Evolutionary conservation across 2,888 invertebrate genomes (phyloP).

Genomic region (Ormyrus labotus): DNA sequence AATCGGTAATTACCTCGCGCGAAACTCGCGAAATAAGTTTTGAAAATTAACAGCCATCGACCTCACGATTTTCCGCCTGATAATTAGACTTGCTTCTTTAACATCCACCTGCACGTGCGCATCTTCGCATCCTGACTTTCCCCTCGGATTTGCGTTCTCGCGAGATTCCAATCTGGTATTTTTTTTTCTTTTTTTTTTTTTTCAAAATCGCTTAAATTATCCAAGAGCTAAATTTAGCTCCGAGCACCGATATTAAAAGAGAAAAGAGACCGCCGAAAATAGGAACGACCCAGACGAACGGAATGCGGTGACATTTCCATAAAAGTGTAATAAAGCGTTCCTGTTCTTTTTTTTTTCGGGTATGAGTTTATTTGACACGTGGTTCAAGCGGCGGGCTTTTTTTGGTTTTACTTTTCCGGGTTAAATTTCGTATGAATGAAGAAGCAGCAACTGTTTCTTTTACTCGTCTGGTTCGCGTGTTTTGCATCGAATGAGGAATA

Average conservation of each 20-base stretch:
- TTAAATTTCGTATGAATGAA: constrained; percentile 10
- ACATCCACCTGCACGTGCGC: background rate
- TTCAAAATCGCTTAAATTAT: background rate
- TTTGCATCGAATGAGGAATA: too few species aligned
- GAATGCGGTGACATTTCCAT: constrained; percentile 49
- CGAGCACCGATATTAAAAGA: background rate
- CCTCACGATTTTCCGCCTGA: constrained; percentile 28
- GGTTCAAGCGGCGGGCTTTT: background rate
- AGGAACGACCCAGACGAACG: constrained; percentile 9
- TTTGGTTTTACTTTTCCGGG: background rate
- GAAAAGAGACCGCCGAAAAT: background rate
- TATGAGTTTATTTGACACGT: constrained; percentile 2
- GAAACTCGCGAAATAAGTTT: background rate
- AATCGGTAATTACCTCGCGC: constrained; percentile 18
- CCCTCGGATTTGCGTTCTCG: background rate
- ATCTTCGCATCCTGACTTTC: constrained; percentile 25
- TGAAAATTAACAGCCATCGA: constrained; percentile 27
- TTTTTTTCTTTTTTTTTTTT: background rate
- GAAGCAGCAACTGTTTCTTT: background rate
- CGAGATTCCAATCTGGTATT: background rate
- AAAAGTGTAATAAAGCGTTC: constrained; percentile 38
- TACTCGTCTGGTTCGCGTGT: too few species aligned
- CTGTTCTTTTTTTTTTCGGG: constrained; percentile 1
- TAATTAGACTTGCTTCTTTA: constrained; percentile 9
- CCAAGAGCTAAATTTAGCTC: constrained; percentile 22